Percentiles rank a stretch among this genome's conserved stretches.
Evolutionary conservation across 2,888 invertebrate genomes (phyloP).

Genomic region (Beris morrisii): DNA sequence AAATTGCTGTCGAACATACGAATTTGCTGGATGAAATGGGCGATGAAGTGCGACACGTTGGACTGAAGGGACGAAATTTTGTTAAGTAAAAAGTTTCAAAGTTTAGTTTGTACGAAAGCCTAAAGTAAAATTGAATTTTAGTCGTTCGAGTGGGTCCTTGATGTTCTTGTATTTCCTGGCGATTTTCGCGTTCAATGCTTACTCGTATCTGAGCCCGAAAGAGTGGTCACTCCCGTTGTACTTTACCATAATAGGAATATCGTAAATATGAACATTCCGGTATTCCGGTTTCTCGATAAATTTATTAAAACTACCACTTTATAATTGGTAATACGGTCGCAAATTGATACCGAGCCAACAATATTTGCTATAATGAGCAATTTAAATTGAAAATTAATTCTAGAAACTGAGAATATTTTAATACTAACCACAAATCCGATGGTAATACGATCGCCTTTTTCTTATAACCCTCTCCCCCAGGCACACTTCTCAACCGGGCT

Average conservation of each 20-base stretch:
- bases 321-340: too few relatives aligned
- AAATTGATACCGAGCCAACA: too few relatives aligned
- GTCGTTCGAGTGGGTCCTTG: slow-evolving; percentile 19
- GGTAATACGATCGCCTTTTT: not conserved
- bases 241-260: slow-evolving; percentile 21
- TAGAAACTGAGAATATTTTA: too few relatives aligned
- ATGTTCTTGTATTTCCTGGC: slow-evolving; percentile 20
- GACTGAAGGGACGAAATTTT: slow-evolving; percentile 20
- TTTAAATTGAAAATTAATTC: too few relatives aligned
- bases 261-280: slow-evolving; percentile 9
- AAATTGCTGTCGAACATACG: slow-evolving; percentile 14
- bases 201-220: slow-evolving; percentile 16
- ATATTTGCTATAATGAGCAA: too few relatives aligned
- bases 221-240: slow-evolving; percentile 20
- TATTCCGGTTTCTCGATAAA: too few relatives aligned
- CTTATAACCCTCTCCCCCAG: not conserved
- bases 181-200: slow-evolving; percentile 10
- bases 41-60: slow-evolving; percentile 8
- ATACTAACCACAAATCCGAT: not conserved
- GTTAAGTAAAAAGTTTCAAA: slow-evolving; percentile 8
- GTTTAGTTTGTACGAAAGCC: not conserved
- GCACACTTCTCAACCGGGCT: slow-evolving; percentile 14
- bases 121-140: not conserved
- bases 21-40: slow-evolving; percentile 20
- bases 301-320: too few relatives aligned